Evolutionary conservation across 2,797 vertebrate species (phyloP).

Genomic region (Clamator glandarius): DNA sequence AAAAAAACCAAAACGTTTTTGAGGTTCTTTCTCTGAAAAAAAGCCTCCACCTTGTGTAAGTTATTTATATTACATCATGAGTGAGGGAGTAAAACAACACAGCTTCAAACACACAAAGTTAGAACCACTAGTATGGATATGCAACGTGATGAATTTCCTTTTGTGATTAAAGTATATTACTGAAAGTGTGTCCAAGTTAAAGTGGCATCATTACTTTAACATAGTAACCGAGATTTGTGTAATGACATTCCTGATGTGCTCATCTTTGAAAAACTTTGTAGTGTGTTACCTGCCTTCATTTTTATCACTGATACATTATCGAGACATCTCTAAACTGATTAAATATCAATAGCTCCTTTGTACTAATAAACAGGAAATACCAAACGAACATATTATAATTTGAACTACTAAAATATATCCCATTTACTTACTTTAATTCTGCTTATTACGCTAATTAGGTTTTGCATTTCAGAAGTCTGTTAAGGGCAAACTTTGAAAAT

Average conservation of each 20-base stretch:
- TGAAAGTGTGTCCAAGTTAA: background rate
- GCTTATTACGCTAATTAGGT: background rate
- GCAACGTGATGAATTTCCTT: background rate
- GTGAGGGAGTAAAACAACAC: background rate
- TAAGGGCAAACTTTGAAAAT: background rate
- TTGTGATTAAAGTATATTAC: background rate
- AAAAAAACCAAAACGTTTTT: no score
- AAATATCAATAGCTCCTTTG: background rate
- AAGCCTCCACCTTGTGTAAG: background rate
- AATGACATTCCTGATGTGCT: background rate
- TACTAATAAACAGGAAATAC: background rate
- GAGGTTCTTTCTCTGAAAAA: background rate
- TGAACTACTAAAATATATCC: background rate
- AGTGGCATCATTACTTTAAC: background rate
- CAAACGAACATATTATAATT: background rate
- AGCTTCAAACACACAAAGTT: background rate
- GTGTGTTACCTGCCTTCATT: background rate
- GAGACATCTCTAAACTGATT: background rate
- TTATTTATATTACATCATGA: background rate
- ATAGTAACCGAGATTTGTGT: background rate
- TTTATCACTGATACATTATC: background rate
- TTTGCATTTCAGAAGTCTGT: background rate
- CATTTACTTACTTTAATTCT: background rate
- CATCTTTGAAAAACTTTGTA: background rate
- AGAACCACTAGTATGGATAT: background rate